A percentile compares a stretch with the other conserved stretches of the same genome.
Evolutionary conservation across 2,888 invertebrate species (phyloP).

Genomic region (Sacculina carcini): DNA sequence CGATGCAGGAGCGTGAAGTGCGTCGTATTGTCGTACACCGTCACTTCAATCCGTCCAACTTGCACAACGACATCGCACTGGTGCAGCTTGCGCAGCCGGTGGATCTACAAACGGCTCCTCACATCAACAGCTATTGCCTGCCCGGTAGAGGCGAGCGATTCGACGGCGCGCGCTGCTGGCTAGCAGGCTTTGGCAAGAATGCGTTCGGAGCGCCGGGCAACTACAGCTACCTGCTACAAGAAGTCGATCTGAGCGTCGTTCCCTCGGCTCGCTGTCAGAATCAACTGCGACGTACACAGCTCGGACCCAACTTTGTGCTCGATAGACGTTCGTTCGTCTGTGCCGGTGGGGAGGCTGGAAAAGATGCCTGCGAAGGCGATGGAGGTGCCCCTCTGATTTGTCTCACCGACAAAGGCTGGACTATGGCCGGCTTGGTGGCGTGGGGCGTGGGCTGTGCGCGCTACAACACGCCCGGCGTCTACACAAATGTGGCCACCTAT

Average conservation of each 20-base stretch:
- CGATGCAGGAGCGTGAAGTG: conserved; percentile 34
- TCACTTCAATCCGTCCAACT: conserved; percentile 37
- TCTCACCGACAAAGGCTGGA: conserved; percentile 27
- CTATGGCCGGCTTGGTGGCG: conserved; percentile 37
- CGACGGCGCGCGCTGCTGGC: conserved; percentile 28
- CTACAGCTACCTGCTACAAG: conserved; percentile 39
- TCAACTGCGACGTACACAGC: conserved; percentile 33
- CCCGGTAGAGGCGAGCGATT: conserved; percentile 20
- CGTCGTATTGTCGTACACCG: conserved; percentile 33
- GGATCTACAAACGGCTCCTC: conserved; percentile 19
- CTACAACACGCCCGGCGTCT: conserved; percentile 43
- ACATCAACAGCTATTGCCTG: conserved; percentile 27
- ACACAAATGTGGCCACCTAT: conserved; percentile 41
- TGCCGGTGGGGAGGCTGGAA: conserved; percentile 46
- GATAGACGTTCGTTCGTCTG: conserved; percentile 42
- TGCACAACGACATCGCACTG: conserved; percentile 57
- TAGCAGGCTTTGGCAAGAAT: conserved; percentile 61
- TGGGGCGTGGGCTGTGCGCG: conserved; percentile 48
- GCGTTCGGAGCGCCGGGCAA: conserved; percentile 24
- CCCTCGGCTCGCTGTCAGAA: conserved; percentile 35
- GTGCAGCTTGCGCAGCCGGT: conserved; percentile 32
- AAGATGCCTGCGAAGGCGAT: conserved; percentile 53
- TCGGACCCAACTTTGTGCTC: conserved; percentile 33
- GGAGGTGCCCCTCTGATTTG: conserved; percentile 46
- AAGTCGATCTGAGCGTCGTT: conserved; percentile 45